Conservation (phyloP, 2,797 vertebrate species). For the Rhinophrynus dorsalis region DNA sequence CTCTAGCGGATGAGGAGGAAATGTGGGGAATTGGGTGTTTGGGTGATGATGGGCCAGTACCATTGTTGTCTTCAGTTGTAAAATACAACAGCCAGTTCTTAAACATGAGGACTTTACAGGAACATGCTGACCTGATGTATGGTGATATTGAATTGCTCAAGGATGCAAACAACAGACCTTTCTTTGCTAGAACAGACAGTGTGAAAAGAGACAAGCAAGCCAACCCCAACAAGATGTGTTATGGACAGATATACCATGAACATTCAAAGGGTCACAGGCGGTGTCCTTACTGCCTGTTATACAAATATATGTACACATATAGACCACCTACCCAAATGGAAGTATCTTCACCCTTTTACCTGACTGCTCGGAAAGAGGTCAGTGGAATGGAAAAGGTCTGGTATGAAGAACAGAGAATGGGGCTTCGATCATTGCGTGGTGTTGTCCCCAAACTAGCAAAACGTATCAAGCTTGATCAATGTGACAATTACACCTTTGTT, state of each 20-base stretch:
- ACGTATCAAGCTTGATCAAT: constrained; percentile 60
- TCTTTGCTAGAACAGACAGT: constrained; percentile 58
- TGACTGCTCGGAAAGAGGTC: constrained; percentile 54
- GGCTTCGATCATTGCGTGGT: constrained; percentile 52
- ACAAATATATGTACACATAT: constrained; percentile 56
- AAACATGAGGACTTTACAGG: constrained; percentile 59
- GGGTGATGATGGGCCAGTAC: constrained; percentile 52
- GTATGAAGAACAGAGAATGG: constrained; percentile 60
- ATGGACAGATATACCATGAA: constrained; percentile 53
- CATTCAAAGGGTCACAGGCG: constrained; percentile 55
- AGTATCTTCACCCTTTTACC: constrained; percentile 53
- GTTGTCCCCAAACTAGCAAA: constrained; percentile 56
- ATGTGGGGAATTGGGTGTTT: constrained; percentile 57
- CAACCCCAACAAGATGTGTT: constrained; percentile 15
- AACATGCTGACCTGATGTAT: constrained; percentile 54
- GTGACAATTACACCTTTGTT: constrained; percentile 62
- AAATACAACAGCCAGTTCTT: constrained; percentile 65
- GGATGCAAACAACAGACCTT: constrained; percentile 54
- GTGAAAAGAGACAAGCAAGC: constrained; percentile 59
- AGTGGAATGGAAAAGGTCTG: constrained; percentile 43
- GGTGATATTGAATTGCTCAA: constrained; percentile 59
- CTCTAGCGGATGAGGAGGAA: constrained; percentile 58
- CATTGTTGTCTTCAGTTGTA: constrained; percentile 54
- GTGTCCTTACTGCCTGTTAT: constrained; percentile 58
- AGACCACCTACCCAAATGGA: constrained; percentile 50